Conservation (phyloP, 2,113 vertebrate species). For the Nycticorax nycticorax region DNA sequence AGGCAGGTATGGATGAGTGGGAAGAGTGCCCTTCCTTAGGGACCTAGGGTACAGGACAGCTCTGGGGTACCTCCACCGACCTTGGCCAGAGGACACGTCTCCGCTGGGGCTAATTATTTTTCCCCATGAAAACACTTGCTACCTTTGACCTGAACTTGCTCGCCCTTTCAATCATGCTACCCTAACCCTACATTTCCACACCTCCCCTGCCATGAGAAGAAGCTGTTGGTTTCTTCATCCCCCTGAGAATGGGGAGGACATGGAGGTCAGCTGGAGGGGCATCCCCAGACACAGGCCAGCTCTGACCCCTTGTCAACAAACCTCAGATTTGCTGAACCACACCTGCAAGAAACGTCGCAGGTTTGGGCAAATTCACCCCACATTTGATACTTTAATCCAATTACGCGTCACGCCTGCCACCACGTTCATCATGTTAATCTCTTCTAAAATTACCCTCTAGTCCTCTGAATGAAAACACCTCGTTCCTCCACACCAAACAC, state of each 20-base stretch:
- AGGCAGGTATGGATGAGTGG: not conserved
- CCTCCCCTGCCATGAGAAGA: not conserved
- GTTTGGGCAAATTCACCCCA: not conserved
- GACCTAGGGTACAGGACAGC: fast-evolving
- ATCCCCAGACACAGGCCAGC: not conserved
- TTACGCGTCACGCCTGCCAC: not conserved
- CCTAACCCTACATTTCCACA: not conserved
- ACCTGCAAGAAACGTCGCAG: not conserved
- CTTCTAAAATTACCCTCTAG: constrained; percentile 44
- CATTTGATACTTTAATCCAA: not conserved
- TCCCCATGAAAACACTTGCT: not conserved
- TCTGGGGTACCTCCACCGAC: fast-evolving
- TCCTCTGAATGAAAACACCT: constrained; percentile 43
- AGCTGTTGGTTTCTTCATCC: not conserved
- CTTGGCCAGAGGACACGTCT: not conserved
- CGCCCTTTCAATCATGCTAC: fast-evolving
- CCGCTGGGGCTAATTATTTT: not conserved
- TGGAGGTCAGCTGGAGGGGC: not conserved
- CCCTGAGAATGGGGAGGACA: not conserved
- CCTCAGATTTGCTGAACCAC: not conserved
- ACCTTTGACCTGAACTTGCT: not conserved
- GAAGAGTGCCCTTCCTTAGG: fast-evolving
- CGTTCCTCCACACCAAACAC: not conserved
- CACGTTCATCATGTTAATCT: not conserved
- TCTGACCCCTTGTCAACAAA: not conserved